These are phyloP conservation scores for Xestia xanthographa DNA, from an alignment of 2,888 invertebrate species.

Conservation along the genomic window DNA sequence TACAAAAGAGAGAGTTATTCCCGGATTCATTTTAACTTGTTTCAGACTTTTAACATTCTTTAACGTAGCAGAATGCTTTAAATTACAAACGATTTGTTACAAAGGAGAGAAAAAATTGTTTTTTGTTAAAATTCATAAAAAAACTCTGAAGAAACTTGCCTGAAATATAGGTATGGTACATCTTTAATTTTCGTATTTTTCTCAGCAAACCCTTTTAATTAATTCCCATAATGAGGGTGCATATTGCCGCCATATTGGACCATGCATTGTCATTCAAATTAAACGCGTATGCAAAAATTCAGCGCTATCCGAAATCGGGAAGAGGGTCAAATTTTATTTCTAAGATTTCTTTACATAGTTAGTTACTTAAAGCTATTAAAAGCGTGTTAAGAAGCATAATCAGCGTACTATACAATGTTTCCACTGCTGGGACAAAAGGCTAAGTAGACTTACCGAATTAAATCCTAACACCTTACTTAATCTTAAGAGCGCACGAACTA, in stretches of 20 bases:
- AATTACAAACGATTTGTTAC: not conserved
- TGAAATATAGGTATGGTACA: not conserved
- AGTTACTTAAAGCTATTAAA: not conserved
- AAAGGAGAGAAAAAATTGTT: conserved; percentile 5
- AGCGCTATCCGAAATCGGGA: not conserved
- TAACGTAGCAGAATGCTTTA: conserved; percentile 1
- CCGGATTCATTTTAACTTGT: conserved; percentile 26
- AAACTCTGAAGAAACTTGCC: not conserved
- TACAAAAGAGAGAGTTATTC: conserved; percentile 40
- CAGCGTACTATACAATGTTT: not conserved
- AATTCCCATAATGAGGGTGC: no score
- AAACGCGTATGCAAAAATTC: not conserved
- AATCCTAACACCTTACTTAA: conserved; percentile 30
- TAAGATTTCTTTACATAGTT: not conserved
- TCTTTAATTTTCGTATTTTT: no score
- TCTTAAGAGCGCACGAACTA: no score
- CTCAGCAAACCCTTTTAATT: no score
- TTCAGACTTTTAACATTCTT: conserved; percentile 17
- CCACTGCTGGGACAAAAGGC: not conserved
- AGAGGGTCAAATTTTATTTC: not conserved
- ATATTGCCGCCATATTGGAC: no score
- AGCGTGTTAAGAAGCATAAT: no score
- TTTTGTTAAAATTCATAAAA: not conserved
- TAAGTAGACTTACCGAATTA: not conserved
- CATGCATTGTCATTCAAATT: not conserved